Evolutionary conservation across 2,113 vertebrate species (phyloP).

Genomic region (Galeopterus variegatus): DNA sequence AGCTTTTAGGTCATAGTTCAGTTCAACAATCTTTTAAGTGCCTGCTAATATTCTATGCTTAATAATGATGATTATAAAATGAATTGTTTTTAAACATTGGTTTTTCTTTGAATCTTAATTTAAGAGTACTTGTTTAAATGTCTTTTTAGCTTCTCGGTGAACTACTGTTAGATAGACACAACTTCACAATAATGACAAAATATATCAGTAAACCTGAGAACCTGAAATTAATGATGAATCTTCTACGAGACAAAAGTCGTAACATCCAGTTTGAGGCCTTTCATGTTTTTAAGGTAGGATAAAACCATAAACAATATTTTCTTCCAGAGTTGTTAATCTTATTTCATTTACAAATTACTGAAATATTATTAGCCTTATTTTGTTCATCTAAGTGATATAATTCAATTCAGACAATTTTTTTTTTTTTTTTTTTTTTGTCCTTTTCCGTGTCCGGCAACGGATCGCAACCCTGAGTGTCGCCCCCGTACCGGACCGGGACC

Average conservation of each 20-base stretch:
- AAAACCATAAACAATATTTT: too few relatives aligned
- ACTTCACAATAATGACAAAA: slow-evolving; percentile 95
- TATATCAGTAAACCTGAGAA: slow-evolving; percentile 95
- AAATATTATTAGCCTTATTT: too few relatives aligned
- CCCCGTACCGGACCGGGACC: too few relatives aligned
- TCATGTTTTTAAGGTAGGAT: slow-evolving; percentile 93
- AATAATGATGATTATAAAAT: not conserved
- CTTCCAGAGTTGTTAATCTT: not conserved
- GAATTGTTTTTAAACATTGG: not conserved
- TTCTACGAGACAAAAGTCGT: slow-evolving; percentile 94
- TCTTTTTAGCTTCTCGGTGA: slow-evolving; percentile 92
- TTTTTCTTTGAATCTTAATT: not conserved
- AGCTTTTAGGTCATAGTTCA: not conserved
- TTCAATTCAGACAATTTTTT: not conserved
- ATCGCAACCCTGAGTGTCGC: too few relatives aligned
- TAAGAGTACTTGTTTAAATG: slow-evolving; percentile 43
- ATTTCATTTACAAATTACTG: not conserved
- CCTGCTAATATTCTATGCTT: not conserved
- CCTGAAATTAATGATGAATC: slow-evolving; percentile 95
- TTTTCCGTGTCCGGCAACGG: too few relatives aligned
- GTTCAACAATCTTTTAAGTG: not conserved
- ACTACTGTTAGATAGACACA: slow-evolving; percentile 93
- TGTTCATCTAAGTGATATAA: not conserved
- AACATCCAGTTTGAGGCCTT: slow-evolving; percentile 96
- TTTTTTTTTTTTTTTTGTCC: too few relatives aligned